These are phyloP conservation scores for Bombyx mandarina DNA, from an alignment of 1,140 invertebrate genomes.

Conservation along the genomic window DNA sequence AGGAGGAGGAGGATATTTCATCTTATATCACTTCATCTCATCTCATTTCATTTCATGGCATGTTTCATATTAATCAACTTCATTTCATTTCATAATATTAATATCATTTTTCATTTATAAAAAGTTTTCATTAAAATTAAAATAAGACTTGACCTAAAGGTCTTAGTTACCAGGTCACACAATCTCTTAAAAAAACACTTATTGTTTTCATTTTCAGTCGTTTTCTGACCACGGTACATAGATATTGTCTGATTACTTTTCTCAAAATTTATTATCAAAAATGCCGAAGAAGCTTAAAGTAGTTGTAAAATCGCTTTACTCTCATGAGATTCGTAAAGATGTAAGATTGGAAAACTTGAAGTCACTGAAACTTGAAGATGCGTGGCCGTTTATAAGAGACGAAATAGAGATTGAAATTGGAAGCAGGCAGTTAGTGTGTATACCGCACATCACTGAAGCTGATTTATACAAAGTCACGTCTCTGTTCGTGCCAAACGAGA, in stretches of 20 bases:
- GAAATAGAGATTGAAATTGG: conserved; percentile 69
- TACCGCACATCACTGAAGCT: conserved; percentile 67
- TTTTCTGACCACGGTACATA: conserved; percentile 16
- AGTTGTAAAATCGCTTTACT: conserved; percentile 63
- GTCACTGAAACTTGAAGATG: conserved; percentile 64
- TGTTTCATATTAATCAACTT: too few species aligned
- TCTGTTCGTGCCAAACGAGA: conserved; percentile 59
- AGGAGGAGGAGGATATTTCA: too few species aligned
- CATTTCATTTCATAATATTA: too few species aligned
- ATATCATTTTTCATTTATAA: too few species aligned
- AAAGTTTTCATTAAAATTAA: too few species aligned
- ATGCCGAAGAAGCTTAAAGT: conserved; percentile 70
- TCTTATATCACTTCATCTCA: too few species aligned
- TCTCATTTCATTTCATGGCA: too few species aligned
- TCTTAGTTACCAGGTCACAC: too few species aligned
- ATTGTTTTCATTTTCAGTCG: conserved; percentile 15
- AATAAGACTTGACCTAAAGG: too few species aligned
- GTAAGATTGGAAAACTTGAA: conserved; percentile 58
- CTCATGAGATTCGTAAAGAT: conserved; percentile 67
- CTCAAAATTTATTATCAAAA: conserved; percentile 19
- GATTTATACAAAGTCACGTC: conserved; percentile 62
- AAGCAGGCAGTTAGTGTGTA: conserved; percentile 60
- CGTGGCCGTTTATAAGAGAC: conserved; percentile 68
- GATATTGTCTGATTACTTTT: conserved; percentile 8
- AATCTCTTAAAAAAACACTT: too few species aligned